Conservation (phyloP, 1,140 invertebrate genomes). For the Thaumatotibia leucotreta region DNA sequence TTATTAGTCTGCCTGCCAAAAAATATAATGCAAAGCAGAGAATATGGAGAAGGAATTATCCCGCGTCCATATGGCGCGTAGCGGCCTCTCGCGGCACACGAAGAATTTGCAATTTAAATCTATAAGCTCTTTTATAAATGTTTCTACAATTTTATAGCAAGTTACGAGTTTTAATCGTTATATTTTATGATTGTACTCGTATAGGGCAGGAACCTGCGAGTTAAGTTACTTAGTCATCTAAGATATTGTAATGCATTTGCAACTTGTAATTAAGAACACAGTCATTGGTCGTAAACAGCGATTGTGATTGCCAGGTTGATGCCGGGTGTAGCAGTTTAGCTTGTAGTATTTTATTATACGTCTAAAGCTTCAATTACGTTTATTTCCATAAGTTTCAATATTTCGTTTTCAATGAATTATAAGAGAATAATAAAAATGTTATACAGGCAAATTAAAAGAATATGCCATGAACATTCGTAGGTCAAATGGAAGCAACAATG, state of each 20-base stretch:
- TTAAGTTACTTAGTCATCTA: not conserved
- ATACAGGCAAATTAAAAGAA: not conserved
- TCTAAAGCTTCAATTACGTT: not conserved
- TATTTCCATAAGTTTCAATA: not conserved
- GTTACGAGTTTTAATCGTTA: not conserved
- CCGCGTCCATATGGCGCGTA: slow-evolving; percentile 7
- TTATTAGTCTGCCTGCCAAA: slow-evolving; percentile 31
- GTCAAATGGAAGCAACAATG: not conserved
- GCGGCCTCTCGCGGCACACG: not conserved
- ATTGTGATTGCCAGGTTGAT: slow-evolving; percentile 14
- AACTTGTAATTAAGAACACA: slow-evolving; percentile 22
- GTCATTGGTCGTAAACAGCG: slow-evolving; percentile 26
- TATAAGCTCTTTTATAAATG: not conserved
- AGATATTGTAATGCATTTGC: slow-evolving; percentile 8
- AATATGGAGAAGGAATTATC: slow-evolving; percentile 23
- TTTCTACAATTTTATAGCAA: not conserved
- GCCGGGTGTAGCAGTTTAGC: not conserved
- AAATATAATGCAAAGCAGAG: slow-evolving; percentile 11
- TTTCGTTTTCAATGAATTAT: too few relatives aligned
- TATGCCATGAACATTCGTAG: not conserved
- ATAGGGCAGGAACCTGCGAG: not conserved
- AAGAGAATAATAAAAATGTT: too few relatives aligned
- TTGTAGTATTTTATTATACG: not conserved
- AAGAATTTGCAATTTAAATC: slow-evolving; percentile 13
- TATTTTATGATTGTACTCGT: slow-evolving; percentile 8